Percentiles rank a stretch among this genome's conserved stretches.
These are phyloP conservation scores for Nasua narica DNA, from an alignment of 2,797 vertebrate genomes.

Conservation along the genomic window DNA sequence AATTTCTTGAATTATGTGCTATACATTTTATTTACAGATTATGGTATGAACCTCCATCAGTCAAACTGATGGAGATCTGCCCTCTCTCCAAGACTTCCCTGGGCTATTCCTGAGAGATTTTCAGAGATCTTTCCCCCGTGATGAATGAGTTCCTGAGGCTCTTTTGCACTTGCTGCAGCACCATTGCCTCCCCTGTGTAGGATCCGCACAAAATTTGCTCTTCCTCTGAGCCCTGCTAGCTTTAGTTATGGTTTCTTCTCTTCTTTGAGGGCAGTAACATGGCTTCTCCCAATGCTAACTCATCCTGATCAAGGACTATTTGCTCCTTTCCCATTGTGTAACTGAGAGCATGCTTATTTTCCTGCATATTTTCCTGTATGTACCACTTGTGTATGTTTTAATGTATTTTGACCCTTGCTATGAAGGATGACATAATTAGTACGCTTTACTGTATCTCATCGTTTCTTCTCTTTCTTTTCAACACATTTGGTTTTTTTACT, in stretches of 20 bases:
- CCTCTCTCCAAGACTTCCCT: neutral
- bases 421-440: neutral
- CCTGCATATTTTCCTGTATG: neutral
- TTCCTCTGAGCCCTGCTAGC: neutral
- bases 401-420: neutral
- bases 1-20: neutral
- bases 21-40: conserved; percentile 13
- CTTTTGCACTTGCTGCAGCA: neutral
- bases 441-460: neutral
- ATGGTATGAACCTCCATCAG: neutral
- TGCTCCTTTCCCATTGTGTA: neutral
- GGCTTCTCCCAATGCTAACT: neutral
- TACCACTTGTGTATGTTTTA: neutral
- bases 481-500: neutral
- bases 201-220: neutral
- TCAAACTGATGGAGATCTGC: neutral
- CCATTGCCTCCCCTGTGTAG: neutral
- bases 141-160: neutral
- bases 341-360: neutral
- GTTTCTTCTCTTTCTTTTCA: neutral
- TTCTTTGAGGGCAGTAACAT: neutral
- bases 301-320: neutral
- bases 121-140: neutral
- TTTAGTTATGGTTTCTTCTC: neutral
- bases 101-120: neutral